Conservation (phyloP, 2,888 invertebrate genomes). For the Phengaris alcon region DNA sequence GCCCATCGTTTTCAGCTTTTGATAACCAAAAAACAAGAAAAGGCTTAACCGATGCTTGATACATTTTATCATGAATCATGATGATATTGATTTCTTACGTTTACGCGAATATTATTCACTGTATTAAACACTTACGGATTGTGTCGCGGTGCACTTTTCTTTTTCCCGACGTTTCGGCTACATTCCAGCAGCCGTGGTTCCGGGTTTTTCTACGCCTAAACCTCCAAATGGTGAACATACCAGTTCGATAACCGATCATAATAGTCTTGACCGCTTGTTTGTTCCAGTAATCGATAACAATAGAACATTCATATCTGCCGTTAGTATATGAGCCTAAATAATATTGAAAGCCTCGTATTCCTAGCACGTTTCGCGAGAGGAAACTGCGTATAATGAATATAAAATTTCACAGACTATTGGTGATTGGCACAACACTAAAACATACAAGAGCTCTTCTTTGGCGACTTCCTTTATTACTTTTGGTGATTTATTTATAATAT, state of each 20-base stretch:
- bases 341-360: constrained; percentile 33
- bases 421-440: not conserved
- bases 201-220: too few species aligned
- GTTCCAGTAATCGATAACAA: constrained; percentile 16
- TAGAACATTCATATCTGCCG: constrained; percentile 13
- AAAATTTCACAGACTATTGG: constrained; percentile 29
- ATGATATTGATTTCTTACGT: too few species aligned
- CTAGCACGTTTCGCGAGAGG: constrained; percentile 33
- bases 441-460: not conserved
- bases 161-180: too few species aligned
- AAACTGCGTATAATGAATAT: constrained; percentile 31
- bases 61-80: too few species aligned
- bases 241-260: not conserved
- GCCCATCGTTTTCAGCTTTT: not conserved
- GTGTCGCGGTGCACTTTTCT: too few species aligned
- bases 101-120: too few species aligned
- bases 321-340: constrained; percentile 28
- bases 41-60: too few species aligned
- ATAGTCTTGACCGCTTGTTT: not conserved
- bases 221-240: not conserved
- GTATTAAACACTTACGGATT: too few species aligned
- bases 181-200: too few species aligned
- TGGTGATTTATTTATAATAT: not conserved
- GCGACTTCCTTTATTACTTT: constrained; percentile 12
- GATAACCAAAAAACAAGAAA: not conserved